Conservation (phyloP, 1,140 invertebrate genomes). For the Ectropis grisescens region DNA sequence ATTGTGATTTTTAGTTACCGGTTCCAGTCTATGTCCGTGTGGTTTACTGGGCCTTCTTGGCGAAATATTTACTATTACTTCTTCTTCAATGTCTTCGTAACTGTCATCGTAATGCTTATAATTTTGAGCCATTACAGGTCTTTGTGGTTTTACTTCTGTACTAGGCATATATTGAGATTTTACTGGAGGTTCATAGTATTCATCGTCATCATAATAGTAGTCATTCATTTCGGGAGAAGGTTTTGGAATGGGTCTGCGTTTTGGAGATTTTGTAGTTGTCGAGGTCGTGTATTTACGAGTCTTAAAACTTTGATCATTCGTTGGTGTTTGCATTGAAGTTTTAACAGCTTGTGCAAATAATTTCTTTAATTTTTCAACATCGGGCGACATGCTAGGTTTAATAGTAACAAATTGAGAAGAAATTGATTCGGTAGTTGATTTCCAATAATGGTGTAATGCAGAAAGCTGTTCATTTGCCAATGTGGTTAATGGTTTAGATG, state of each 20-base stretch:
- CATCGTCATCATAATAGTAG: conserved; percentile 69
- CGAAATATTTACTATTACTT: conserved; percentile 16
- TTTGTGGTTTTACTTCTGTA: conserved; percentile 68
- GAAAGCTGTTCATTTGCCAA: conserved; percentile 41
- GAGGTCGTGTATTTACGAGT: conserved; percentile 3
- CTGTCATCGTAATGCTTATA: conserved; percentile 64
- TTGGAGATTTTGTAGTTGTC: conserved; percentile 32
- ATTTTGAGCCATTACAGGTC: conserved; percentile 65
- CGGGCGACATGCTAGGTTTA: conserved; percentile 23
- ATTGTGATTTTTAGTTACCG: conserved; percentile 44
- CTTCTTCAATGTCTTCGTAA: conserved; percentile 29
- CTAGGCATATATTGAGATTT: conserved; percentile 74
- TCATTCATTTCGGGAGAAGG: conserved; percentile 70
- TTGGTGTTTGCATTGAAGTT: conserved; percentile 16
- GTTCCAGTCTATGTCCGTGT: conserved; percentile 26
- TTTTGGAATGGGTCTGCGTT: conserved; percentile 62
- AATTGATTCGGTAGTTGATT: conserved; percentile 24
- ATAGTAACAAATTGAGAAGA: conserved; percentile 22
- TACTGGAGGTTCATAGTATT: conserved; percentile 69
- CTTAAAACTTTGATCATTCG: neutral
- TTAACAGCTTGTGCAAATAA: conserved; percentile 26
- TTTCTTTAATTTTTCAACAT: conserved; percentile 23
- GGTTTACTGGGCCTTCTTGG: conserved; percentile 24
- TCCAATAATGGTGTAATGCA: conserved; percentile 47
- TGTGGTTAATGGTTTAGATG: conserved; percentile 36